phyloP scores from a whole-genome alignment of 30 jellyfish, hydroid and myxozoan species.

The Aurelia coerulea region DNA sequence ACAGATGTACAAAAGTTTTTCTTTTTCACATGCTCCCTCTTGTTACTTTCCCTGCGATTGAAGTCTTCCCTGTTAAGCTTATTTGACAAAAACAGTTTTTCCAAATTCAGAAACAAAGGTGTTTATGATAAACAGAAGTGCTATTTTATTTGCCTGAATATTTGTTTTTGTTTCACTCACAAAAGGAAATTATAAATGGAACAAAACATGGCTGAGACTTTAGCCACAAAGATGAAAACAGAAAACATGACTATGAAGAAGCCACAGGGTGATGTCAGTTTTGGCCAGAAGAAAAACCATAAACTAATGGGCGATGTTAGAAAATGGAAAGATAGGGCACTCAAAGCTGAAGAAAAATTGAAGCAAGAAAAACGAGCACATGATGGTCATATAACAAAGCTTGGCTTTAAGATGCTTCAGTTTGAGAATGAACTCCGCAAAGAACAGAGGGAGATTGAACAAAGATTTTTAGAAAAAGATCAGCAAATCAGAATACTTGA shows the following conservation, averaged over 20 bases:
- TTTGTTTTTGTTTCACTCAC: no score
- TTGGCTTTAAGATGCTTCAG: conserved; percentile 68
- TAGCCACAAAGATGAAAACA: conserved; percentile 3
- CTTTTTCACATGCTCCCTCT: no score
- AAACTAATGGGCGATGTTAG: conserved; percentile 22
- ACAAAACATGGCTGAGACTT: neutral
- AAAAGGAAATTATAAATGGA: neutral
- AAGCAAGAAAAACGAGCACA: conserved; percentile 38
- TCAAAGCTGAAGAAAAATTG: conserved; percentile 18
- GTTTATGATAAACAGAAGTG: no score
- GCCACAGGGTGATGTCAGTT: conserved; percentile 34
- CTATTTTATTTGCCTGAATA: no score
- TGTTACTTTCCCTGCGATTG: no score
- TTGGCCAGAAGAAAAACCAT: conserved; percentile 25
- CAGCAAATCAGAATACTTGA: conserved; percentile 40
- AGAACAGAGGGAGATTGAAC: conserved; percentile 67
- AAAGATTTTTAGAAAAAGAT: conserved; percentile 53
- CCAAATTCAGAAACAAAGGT: no score
- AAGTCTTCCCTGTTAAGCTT: no score
- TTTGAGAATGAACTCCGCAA: conserved; percentile 67
- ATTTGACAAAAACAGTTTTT: no score
- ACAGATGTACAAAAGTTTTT: no score
- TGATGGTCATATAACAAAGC: conserved; percentile 32
- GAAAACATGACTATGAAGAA: conserved; percentile 6
- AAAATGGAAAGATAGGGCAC: conserved; percentile 38